These are phyloP conservation scores for Myrmecobius fasciatus DNA, from an alignment of 2,113 vertebrate species.

Conservation along the genomic window DNA sequence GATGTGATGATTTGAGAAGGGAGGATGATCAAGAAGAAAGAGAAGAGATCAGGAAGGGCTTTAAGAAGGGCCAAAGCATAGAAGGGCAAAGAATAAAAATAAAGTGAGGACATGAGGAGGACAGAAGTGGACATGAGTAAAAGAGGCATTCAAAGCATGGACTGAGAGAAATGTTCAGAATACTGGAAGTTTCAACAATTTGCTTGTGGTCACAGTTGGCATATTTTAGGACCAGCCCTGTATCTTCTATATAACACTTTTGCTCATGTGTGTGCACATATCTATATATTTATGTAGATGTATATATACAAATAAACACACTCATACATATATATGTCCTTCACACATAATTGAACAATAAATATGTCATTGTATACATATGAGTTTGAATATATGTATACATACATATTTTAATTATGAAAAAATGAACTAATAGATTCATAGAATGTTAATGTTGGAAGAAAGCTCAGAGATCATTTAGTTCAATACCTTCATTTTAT, in stretches of 20 bases:
- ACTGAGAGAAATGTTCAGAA: not conserved
- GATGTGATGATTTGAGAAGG: not conserved
- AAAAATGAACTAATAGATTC: not conserved
- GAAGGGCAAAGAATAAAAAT: not conserved
- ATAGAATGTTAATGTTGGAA: not conserved
- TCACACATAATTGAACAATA: not conserved
- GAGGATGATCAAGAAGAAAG: not conserved
- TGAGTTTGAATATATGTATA: not conserved
- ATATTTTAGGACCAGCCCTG: not conserved
- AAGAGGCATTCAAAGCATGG: not conserved
- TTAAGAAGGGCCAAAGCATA: not conserved
- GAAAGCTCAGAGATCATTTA: not conserved
- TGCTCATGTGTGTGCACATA: not conserved
- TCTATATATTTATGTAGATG: not conserved
- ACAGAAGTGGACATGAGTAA: not conserved
- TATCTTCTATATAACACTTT: not conserved
- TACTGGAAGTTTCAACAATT: not conserved
- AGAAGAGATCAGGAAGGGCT: not conserved
- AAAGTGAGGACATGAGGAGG: not conserved
- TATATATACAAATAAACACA: not conserved
- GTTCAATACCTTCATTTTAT: not conserved
- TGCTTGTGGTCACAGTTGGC: not conserved
- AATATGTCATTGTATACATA: not conserved
- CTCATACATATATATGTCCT: not conserved
- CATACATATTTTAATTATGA: not conserved